A percentile compares a stretch with the other conserved stretches of the same genome.
phyloP scores from a whole-genome alignment of 2,797 vertebrate genomes.

The Eleutherodactylus coqui region DNA sequence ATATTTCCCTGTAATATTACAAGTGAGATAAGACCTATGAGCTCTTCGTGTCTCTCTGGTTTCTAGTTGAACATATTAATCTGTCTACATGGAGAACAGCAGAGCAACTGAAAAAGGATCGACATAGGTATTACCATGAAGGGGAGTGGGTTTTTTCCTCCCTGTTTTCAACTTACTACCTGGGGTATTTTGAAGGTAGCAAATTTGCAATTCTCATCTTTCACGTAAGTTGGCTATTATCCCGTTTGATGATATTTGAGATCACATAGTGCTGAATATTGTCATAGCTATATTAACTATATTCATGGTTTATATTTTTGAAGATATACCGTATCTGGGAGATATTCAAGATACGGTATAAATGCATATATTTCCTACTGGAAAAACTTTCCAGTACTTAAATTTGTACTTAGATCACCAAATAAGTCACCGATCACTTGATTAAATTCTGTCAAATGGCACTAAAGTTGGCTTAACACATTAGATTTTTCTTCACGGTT shows the following conservation, averaged over 20 bases:
- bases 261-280: not conserved
- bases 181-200: slow-evolving; percentile 83
- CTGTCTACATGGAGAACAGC: not conserved
- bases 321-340: too few relatives aligned
- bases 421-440: too few relatives aligned
- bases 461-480: too few relatives aligned
- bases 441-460: too few relatives aligned
- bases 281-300: not conserved
- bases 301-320: not conserved
- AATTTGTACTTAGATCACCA: too few relatives aligned
- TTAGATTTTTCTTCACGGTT: too few relatives aligned
- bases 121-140: not conserved
- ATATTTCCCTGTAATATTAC: not conserved
- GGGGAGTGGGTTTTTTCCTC: not conserved
- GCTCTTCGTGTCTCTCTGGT: not conserved
- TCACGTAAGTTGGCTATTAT: slow-evolving; percentile 77
- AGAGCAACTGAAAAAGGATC: not conserved
- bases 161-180: slow-evolving; percentile 72
- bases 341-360: too few relatives aligned
- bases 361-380: too few relatives aligned
- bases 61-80: slow-evolving; percentile 11
- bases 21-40: too few relatives aligned
- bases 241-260: not conserved
- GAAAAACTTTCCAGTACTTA: too few relatives aligned
- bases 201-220: slow-evolving; percentile 92